Base-by-base conservation (phyloP, 1,140 invertebrate genomes). In the Hesperophylax magnus region DNA sequence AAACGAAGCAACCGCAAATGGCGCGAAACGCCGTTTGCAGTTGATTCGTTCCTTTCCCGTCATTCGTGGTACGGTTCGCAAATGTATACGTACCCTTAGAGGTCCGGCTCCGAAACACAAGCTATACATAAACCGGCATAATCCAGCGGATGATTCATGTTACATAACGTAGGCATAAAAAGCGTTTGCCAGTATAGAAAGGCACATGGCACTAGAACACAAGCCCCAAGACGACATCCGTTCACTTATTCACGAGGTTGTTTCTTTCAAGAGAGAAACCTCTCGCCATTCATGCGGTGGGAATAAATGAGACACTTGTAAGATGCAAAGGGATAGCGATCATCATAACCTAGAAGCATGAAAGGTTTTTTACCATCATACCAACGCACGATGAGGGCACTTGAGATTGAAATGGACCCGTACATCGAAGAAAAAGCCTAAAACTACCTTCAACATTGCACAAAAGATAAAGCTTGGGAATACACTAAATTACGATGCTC, bases 261-360 rank as follows among this genome's bases (percentile, higher is more conserved):
- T 58, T 14, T 58, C 34, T 60, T 76, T 76, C 22, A 76, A 76
- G 34, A 39, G 72, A 15, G 72, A 72, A 72, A 76, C 56, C 72
- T 76, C 72, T 58, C 54, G 27, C 72, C 60, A 76, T 76, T 76
- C 54, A 76, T 34, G 18, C 72, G 24, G 72, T 76, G 72, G 72
- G 72, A 76, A 76, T 1, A 75, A 61, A 34, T 18, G 56, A 72
- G 69, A 72, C 47, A 72, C 69, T 72, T 72, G n/a, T 54, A 52
- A 52, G 56, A 72, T 54, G 69, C 69, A 27, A 39, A 72, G 47
- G 47, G 27, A 72, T 72, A 54, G 69, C 69, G 47, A 54, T 72
- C 52, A 24, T 72, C 24, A 14, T 14, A 47, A 47, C 39, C 39
- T 47, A 9, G 39, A 39, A 72, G 54, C 27, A 24, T 72, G 20